Evolutionary conservation across 2,797 vertebrate species (phyloP), one percentile per base, ranked within the genome.

Genomic region (Phalanger gymnotis): DNA sequence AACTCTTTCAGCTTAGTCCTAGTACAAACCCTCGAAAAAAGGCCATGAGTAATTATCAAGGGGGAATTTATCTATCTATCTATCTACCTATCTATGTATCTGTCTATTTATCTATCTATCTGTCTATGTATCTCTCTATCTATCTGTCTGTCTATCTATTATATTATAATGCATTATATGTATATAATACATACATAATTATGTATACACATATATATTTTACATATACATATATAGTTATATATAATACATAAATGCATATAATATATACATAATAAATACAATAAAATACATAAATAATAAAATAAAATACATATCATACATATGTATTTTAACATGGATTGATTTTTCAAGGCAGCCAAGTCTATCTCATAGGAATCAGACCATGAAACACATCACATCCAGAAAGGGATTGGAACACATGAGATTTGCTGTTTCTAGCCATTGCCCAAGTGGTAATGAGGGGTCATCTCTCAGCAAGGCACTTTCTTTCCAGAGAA

Each of bases 401-500:
- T 98, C 97, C 97, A 96, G 94, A 97, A 97, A 97, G 96, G 97
- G 98, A 47, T 96, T 98, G 98, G 97, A 98, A 98, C 98, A 97
- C 97, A 97, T 97, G 97, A 98, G 97, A 97, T 98, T 98, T 98
- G 98, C 98, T 98, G 98, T 98, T 98, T 98, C 98, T 98, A 97
- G 98, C 98, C 98, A 98, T 98, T 98, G 97, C 97, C 97, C 97
- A 91, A 95, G 97, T 96, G 98, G 98, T 95, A 94, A 28, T 98
- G 98, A 98, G 97, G 98, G 98, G 98, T 98, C 96, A 92, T 98
- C 98, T 98, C 98, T 98, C 98, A 98, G 97, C 95, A 93, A 98
- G 98, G 98, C 97, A 98, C 98, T 98, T 98, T 98, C 98, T 98
- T 98, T 98, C 98, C 98, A 98, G 97, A 97, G 98, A 98, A 98